phyloP scores from a whole-genome alignment of 1,140 invertebrate genomes.

The Chrysoperla carnea region DNA sequence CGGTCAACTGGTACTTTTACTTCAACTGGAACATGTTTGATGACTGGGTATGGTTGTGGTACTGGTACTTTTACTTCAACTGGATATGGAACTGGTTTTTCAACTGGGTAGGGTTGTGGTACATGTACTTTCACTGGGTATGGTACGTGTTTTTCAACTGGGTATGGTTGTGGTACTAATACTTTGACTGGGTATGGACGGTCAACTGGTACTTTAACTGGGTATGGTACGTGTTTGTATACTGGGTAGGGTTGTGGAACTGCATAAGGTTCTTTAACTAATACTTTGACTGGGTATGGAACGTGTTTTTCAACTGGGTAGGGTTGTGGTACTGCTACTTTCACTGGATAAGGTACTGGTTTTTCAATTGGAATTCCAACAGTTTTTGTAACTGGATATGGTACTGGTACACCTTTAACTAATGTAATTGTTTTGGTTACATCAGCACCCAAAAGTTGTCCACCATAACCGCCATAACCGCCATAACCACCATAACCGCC shows the following conservation, averaged over 20 bases:
- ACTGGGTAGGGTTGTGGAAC: conserved; percentile 50
- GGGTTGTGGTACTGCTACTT: conserved; percentile 29
- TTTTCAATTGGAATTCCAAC: conserved; percentile 40
- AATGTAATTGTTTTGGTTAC: conserved; percentile 53
- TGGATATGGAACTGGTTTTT: conserved; percentile 38
- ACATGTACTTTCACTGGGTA: conserved; percentile 50
- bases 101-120: conserved; percentile 53
- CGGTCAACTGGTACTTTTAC: conserved; percentile 39
- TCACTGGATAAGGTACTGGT: conserved; percentile 29
- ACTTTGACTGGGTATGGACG: conserved; percentile 44
- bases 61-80: conserved; percentile 45
- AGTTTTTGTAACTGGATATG: conserved; percentile 40
- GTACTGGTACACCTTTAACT: conserved; percentile 45
- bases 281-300: conserved; percentile 43
- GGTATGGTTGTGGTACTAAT: conserved; percentile 46
- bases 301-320: conserved; percentile 47
- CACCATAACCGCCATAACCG: conserved; percentile 12
- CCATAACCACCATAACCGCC: conserved; percentile 2
- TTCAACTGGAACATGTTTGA: conserved; percentile 42
- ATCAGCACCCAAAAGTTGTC: conserved; percentile 19
- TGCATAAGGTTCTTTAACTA: conserved; percentile 45
- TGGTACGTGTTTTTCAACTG: conserved; percentile 41
- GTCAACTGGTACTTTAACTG: conserved; percentile 44
- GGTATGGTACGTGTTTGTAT: conserved; percentile 38
- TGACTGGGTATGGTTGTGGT: conserved; percentile 39